These are phyloP conservation scores for Mylabris phalerata DNA, from an alignment of 1,140 invertebrate genomes.

Conservation along the genomic window DNA sequence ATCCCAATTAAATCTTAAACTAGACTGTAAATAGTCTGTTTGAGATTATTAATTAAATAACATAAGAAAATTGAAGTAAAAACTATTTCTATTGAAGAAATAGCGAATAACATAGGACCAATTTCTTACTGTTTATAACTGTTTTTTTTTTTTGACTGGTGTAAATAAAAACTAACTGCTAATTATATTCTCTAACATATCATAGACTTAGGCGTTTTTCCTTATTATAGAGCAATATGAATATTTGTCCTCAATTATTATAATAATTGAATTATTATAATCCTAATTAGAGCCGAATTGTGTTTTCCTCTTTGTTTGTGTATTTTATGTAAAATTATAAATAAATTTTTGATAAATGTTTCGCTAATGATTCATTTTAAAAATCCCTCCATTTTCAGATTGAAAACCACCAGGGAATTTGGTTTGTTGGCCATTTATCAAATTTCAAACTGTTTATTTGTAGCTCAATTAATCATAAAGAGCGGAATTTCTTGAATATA, in stretches of 20 bases:
- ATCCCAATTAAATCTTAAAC: background rate
- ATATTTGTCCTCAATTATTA: conserved; percentile 4
- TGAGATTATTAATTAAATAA: background rate
- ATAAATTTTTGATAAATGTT: conserved; percentile 24
- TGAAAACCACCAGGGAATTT: background rate
- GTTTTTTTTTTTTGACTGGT: background rate
- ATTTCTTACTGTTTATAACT: conserved; percentile 35
- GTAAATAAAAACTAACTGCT: background rate
- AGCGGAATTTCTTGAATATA: too few species aligned
- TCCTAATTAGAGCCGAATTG: background rate
- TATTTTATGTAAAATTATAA: background rate
- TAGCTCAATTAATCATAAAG: too few species aligned
- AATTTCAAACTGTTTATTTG: too few species aligned
- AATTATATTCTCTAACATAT: conserved; percentile 25
- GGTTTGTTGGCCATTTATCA: too few species aligned
- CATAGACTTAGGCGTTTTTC: conserved; percentile 19
- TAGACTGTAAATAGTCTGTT: background rate
- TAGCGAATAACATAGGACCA: conserved; percentile 32
- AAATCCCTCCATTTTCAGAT: background rate
- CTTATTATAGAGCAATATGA: conserved; percentile 15
- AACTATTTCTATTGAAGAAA: conserved; percentile 10
- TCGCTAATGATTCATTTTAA: background rate
- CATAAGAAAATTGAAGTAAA: background rate
- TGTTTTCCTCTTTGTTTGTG: conserved; percentile 12
- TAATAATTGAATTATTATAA: background rate